Percentiles rank a stretch among this genome's conserved stretches.
These are phyloP conservation scores for Pachyseris speciosa DNA, from an alignment of 64 coral and sea anemone genomes.

Conservation along the genomic window DNA sequence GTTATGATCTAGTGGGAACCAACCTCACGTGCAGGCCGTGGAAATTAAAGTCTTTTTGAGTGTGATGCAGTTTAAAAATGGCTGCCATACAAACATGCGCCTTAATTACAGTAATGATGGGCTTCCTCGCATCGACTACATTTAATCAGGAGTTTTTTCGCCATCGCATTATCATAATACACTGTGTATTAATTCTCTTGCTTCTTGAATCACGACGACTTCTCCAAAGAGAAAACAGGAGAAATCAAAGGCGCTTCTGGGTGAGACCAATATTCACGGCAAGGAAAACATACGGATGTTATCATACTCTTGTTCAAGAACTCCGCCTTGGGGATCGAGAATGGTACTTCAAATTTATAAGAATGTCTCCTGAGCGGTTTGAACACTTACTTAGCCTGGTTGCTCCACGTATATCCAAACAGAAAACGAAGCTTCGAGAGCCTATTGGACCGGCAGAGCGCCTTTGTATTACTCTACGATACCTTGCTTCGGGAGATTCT, in stretches of 20 bases:
- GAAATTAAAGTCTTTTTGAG: background rate
- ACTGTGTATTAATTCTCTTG: background rate
- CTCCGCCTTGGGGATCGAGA: conserved; percentile 24
- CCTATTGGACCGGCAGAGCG: conserved; percentile 3
- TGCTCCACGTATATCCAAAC: conserved; percentile 5
- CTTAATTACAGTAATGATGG: background rate
- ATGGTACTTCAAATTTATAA: conserved; percentile 17
- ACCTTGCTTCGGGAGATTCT: conserved; percentile 26
- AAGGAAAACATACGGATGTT: conserved; percentile 15
- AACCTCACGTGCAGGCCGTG: background rate
- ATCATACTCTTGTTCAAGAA: conserved; percentile 20
- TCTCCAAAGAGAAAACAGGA: background rate
- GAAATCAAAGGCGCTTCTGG: conserved; percentile 2
- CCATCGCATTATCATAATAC: background rate
- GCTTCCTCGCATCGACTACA: background rate
- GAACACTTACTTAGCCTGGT: background rate
- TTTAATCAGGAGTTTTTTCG: background rate
- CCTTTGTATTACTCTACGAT: background rate
- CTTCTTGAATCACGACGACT: background rate
- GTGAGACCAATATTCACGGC: conserved; percentile 10
- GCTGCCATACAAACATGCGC: background rate
- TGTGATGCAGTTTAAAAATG: background rate
- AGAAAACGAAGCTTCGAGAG: conserved; percentile 7
- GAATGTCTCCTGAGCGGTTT: conserved; percentile 5
- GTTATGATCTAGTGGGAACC: background rate